Evolutionary conservation across 2,797 vertebrate species (phyloP).

Genomic region (Poeciliopsis presidionis): DNA sequence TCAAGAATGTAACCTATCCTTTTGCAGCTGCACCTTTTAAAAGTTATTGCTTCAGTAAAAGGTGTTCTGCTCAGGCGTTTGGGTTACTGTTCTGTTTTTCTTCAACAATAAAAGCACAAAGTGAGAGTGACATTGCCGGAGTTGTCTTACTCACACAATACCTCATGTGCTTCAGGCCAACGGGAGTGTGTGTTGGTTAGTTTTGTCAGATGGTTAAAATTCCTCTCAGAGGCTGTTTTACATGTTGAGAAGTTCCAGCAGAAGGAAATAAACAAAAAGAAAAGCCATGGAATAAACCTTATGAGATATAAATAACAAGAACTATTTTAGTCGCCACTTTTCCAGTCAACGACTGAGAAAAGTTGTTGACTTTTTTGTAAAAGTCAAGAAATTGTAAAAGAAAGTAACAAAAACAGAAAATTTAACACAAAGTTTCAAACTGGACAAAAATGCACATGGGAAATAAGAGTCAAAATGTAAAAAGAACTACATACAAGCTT

Average conservation of each 20-base stretch:
- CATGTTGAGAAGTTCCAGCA: slow-evolving; percentile 24
- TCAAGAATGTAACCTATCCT: slow-evolving; percentile 74
- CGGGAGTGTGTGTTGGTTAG: slow-evolving; percentile 11
- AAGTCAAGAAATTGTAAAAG: not conserved
- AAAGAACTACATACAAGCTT: not conserved
- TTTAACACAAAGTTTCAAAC: not conserved
- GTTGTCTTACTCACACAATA: slow-evolving; percentile 53
- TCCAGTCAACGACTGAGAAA: not conserved
- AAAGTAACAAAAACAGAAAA: not conserved
- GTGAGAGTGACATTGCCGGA: slow-evolving; percentile 52
- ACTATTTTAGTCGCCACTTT: not conserved
- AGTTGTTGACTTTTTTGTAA: too few relatives aligned
- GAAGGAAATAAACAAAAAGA: slow-evolving; percentile 7
- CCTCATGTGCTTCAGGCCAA: slow-evolving; percentile 16
- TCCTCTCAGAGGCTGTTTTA: slow-evolving; percentile 21
- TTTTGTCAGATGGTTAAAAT: slow-evolving; percentile 21
- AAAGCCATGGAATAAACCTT: not conserved
- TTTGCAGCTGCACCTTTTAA: slow-evolving; percentile 67
- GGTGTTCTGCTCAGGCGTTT: slow-evolving; percentile 47
- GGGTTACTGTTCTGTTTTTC: slow-evolving; percentile 54
- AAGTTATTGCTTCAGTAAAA: slow-evolving; percentile 57
- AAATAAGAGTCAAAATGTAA: not conserved
- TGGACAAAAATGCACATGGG: not conserved
- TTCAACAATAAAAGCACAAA: slow-evolving; percentile 65
- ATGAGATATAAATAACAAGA: not conserved